Percentiles rank a stretch among this genome's conserved stretches.
Evolutionary conservation across 2,113 vertebrate genomes (phyloP).

Genomic region (Lagopus leucura): DNA sequence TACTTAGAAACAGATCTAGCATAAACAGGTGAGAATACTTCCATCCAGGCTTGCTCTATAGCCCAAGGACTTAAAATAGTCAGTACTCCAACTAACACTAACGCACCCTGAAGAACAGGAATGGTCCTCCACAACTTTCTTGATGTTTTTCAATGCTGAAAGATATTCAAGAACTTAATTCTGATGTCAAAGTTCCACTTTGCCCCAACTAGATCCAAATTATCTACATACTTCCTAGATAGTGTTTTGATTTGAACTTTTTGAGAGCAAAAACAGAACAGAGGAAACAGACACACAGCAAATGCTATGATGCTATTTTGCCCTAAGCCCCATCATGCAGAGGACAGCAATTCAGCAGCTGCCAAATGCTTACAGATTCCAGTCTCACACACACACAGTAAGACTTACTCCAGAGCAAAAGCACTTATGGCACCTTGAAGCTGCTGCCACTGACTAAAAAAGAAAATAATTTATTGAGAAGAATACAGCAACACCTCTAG

Average conservation of each 20-base stretch:
- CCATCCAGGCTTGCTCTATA: not conserved
- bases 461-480: not conserved
- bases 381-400: not conserved
- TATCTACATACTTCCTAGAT: not conserved
- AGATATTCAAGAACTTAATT: not conserved
- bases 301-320: not conserved
- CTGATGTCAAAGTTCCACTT: not conserved
- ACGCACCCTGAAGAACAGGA: rapidly evolving
- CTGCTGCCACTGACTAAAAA: not conserved
- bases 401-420: slow-evolving; percentile 14
- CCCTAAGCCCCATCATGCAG: rapidly evolving
- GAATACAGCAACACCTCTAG: not conserved
- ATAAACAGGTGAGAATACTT: not conserved
- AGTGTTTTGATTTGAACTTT: not conserved
- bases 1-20: not conserved
- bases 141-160: not conserved
- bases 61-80: not conserved
- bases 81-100: not conserved
- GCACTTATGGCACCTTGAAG: not conserved
- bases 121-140: not conserved
- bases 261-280: not conserved
- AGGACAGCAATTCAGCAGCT: not conserved
- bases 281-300: not conserved
- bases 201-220: not conserved
- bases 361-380: not conserved